Base-by-base conservation (phyloP, 2,888 invertebrate species). In the Morpho achilles region DNA sequence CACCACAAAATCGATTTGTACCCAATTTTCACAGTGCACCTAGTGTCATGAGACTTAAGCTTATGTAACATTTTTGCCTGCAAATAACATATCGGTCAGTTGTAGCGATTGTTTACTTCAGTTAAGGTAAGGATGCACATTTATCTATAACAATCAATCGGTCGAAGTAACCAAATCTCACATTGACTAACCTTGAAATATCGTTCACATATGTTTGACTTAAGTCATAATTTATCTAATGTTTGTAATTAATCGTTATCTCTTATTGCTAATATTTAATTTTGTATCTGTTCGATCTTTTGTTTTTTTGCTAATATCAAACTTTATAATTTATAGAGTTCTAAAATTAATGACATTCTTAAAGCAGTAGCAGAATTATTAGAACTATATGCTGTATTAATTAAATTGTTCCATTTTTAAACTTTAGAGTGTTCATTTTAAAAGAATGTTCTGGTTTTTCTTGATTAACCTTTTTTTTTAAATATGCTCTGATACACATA, bases 31-130 rank as follows among this genome's bases (percentile, higher is more conserved):
- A 74, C 74, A 73, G 66, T 72, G 73, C 59, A 62, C 73, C 73
- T 60, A 67, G 79, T 86, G 88, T 87, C 89, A 89, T 86, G 82
- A 80, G 85, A 82, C 56, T 75, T 75, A 65, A 64, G 77, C 89
- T 89, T 89, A 89, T 88, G 88, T 89, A 89, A 89, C 84, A 81
- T 77, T 80, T 82, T 74, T 80, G 75, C 77, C 75, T 74, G 77
- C 79, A 84, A 83, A 79, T 81, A 80, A 77, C 76, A 70, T 79
- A 73, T 71, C 70, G 68, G 73, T 73, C 69, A 74, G 76, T 77
- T 79, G 75, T 80, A 82, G 72, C 69, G 70, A 70, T 76, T 79
- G 82, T 87, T 85, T 86, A 85, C 82, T 77, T 76, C 71, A 70
- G 70, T 70, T 67, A 76, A 87, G 87, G 87, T 87, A 87, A 88